A percentile compares a stretch with the other conserved stretches of the same genome.
Evolutionary conservation across 2,888 invertebrate genomes (phyloP).

Genomic region (Ypsolopha scabrella): DNA sequence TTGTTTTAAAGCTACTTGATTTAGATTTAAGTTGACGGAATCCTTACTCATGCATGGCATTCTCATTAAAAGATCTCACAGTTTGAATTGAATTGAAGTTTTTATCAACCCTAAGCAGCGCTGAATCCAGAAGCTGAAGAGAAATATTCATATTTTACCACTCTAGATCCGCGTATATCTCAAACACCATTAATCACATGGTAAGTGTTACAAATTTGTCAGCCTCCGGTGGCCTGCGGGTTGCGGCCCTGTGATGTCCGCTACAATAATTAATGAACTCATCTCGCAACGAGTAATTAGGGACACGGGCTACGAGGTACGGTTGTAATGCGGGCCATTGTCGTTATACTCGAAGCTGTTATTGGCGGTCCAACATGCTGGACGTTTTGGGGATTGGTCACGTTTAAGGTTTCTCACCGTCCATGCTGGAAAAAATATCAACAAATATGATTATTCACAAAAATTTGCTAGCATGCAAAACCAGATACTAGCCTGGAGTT

Average conservation of each 20-base stretch:
- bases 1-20: neutral
- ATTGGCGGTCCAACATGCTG: no score
- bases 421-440: no score
- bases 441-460: no score
- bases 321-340: no score
- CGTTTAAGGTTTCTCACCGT: no score
- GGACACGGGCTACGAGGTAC: neutral
- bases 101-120: neutral
- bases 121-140: neutral
- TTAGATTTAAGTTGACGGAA: no score
- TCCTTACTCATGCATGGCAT: neutral
- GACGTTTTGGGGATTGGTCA: no score
- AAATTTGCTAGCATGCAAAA: no score
- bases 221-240: slow-evolving; percentile 20
- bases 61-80: neutral
- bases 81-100: neutral
- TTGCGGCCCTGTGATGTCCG: neutral
- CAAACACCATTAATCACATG: slow-evolving; percentile 31
- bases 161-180: no score
- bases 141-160: neutral
- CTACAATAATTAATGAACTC: slow-evolving; percentile 3
- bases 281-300: slow-evolving; percentile 1
- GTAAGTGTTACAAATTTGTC: slow-evolving; percentile 42
- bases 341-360: no score
- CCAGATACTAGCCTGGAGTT: no score